A percentile compares a stretch with the other conserved stretches of the same genome.
Conservation (phyloP, 2,113 vertebrate genomes). For the Corythaeola cristata region DNA sequence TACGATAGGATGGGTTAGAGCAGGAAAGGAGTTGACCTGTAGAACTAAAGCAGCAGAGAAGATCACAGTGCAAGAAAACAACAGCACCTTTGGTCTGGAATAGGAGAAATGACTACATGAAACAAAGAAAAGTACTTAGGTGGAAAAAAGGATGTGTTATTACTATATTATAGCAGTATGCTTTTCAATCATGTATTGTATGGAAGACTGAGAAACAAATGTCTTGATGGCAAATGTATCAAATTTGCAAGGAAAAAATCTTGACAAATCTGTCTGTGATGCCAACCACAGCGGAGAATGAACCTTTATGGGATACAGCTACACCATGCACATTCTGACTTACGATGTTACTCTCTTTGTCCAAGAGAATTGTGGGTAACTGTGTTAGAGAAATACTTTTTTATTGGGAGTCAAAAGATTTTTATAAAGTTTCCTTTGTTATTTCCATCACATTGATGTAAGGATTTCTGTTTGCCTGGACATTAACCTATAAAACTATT, state of each 20-base stretch:
- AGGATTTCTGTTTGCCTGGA: background rate
- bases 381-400: background rate
- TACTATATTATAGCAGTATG: background rate
- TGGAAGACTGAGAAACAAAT: background rate
- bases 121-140: background rate
- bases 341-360: background rate
- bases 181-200: background rate
- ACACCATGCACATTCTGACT: background rate
- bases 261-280: background rate
- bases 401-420: background rate
- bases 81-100: background rate
- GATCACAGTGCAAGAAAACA: background rate
- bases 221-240: background rate
- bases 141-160: background rate
- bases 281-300: background rate
- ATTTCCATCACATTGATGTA: background rate
- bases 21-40: background rate
- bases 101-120: background rate
- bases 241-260: background rate
- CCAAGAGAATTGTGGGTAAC: background rate
- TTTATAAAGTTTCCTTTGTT: background rate
- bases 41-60: background rate
- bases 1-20: background rate
- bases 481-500: background rate
- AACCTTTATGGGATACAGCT: background rate